These are phyloP conservation scores for Diplogasteroides magnus DNA, from an alignment of 1,140 invertebrate species.

Conservation along the genomic window DNA sequence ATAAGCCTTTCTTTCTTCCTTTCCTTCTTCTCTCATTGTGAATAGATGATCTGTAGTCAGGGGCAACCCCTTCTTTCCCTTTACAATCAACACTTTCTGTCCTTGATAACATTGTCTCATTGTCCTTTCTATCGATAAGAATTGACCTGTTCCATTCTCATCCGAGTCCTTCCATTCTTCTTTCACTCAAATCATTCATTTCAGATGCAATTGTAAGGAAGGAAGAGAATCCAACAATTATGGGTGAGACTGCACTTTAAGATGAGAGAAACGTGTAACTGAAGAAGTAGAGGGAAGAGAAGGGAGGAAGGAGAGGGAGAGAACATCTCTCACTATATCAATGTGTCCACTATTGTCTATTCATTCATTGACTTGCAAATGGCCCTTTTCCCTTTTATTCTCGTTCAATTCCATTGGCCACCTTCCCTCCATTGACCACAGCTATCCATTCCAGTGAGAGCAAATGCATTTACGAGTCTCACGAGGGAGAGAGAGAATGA, in stretches of 20 bases:
- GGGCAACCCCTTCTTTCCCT: background rate
- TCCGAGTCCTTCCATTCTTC: background rate
- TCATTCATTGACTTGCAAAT: background rate
- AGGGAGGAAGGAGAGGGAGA: background rate
- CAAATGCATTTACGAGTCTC: too few species aligned
- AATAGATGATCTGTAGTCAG: background rate
- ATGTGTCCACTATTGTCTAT: background rate
- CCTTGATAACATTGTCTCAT: background rate
- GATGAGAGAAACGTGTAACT: background rate
- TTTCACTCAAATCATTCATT: background rate
- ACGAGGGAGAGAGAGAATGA: background rate
- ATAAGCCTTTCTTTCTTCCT: background rate
- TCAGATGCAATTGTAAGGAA: background rate
- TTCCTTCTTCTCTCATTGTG: too few species aligned
- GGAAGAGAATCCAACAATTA: background rate
- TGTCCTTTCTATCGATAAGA: background rate
- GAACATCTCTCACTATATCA: background rate
- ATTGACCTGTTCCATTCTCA: background rate
- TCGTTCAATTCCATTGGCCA: too few species aligned
- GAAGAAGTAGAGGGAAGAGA: background rate
- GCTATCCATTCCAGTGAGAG: too few species aligned
- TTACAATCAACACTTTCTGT: background rate
- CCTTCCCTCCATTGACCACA: background rate
- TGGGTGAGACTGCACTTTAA: background rate
- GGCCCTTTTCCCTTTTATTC: background rate